Evolutionary conservation across 1,140 invertebrate genomes (phyloP).

Genomic region (Ostrea edulis): DNA sequence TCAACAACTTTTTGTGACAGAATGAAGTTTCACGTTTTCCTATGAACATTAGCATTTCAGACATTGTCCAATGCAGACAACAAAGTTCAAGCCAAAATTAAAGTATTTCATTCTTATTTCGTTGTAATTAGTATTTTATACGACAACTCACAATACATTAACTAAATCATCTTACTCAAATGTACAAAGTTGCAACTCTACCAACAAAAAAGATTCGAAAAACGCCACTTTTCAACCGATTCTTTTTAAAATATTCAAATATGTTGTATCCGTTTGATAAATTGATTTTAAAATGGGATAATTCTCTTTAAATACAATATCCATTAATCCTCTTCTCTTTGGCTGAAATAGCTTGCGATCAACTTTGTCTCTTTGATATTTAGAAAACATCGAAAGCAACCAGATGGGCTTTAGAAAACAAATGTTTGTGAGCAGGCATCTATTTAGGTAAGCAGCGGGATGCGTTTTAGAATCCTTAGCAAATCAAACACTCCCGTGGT

Average conservation of each 20-base stretch:
- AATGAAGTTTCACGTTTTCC: not conserved
- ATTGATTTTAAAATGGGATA: conserved; percentile 36
- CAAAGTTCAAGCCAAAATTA: not conserved
- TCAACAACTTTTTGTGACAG: conserved; percentile 1
- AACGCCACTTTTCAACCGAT: not conserved
- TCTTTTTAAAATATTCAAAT: not conserved
- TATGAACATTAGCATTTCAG: not conserved
- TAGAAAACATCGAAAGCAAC: conserved; percentile 38
- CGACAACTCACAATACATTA: not conserved
- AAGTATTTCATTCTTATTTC: not conserved
- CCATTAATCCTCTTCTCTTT: conserved; percentile 26
- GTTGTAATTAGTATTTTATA: not conserved
- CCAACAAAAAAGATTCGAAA: no score
- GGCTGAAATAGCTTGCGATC: conserved; percentile 4
- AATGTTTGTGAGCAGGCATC: conserved; percentile 31
- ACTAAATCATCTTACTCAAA: not conserved
- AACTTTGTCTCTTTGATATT: conserved; percentile 25
- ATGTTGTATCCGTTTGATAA: conserved; percentile 8
- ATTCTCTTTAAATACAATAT: conserved; percentile 23
- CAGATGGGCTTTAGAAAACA: conserved; percentile 38
- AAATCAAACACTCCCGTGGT: conserved; percentile 17
- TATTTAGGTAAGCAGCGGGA: conserved; percentile 33
- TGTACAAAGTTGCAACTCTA: not conserved
- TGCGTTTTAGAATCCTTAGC: conserved; percentile 16
- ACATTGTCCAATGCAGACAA: not conserved